phyloP scores from a whole-genome alignment of 64 coral and sea anemone species.

The Acropora tenuis region DNA sequence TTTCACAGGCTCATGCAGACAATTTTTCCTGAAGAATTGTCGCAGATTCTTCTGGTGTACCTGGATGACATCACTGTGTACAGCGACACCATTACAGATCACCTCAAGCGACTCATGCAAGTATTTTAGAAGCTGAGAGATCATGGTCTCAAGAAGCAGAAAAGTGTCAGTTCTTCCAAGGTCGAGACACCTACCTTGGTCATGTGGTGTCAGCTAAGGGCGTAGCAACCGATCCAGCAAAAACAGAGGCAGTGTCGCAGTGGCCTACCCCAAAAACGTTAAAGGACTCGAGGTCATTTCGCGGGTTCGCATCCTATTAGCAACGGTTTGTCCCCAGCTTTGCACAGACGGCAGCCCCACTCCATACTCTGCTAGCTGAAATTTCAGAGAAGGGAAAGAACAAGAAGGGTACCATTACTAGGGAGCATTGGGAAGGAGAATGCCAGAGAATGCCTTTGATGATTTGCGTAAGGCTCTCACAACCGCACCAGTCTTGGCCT shows the following conservation, averaged over 20 bases:
- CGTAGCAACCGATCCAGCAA: slow-evolving; percentile 29
- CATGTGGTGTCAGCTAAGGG: slow-evolving; percentile 56
- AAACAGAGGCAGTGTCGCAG: slow-evolving; percentile 27
- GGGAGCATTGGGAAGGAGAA: slow-evolving; percentile 36
- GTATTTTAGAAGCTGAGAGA: slow-evolving; percentile 27
- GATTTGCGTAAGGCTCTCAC: slow-evolving; percentile 14
- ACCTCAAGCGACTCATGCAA: neutral
- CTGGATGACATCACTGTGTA: slow-evolving; percentile 57
- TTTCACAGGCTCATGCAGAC: slow-evolving; percentile 62
- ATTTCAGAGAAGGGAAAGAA: neutral
- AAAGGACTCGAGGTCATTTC: slow-evolving; percentile 61
- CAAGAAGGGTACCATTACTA: neutral
- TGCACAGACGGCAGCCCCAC: slow-evolving; percentile 31
- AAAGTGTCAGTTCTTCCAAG: slow-evolving; percentile 64
- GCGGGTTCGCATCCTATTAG: slow-evolving; percentile 65
- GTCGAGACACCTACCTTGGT: slow-evolving; percentile 34
- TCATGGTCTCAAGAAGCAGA: neutral
- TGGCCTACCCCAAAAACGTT: slow-evolving; percentile 50
- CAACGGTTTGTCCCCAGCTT: slow-evolving; percentile 55
- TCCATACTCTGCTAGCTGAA: neutral
- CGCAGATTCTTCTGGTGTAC: slow-evolving; percentile 37
- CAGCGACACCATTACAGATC: slow-evolving; percentile 15
- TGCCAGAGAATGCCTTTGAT: slow-evolving; percentile 17
- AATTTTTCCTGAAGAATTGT: slow-evolving; percentile 32
- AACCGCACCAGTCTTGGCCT: slow-evolving; percentile 50